These are phyloP conservation scores for Tigriopus californicus DNA, from an alignment of 2,888 invertebrate species.

Conservation along the genomic window DNA sequence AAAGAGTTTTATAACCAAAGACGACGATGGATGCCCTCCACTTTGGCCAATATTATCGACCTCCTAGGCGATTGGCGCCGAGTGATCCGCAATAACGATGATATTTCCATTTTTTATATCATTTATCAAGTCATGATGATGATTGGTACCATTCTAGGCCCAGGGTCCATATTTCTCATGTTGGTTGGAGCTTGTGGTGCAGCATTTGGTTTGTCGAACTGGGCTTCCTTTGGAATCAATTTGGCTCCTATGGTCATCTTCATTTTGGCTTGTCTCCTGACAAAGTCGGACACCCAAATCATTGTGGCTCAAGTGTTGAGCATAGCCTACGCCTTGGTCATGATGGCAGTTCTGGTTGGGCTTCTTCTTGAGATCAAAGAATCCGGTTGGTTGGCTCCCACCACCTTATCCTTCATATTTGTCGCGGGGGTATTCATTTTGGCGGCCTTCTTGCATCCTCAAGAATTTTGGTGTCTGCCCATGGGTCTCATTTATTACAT, in stretches of 20 bases:
- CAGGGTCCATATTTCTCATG: conserved; percentile 31
- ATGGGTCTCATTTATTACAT: conserved; percentile 58
- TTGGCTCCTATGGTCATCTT: conserved; percentile 46
- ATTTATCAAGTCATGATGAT: conserved; percentile 28
- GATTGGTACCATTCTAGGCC: conserved; percentile 33
- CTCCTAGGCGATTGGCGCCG: conserved; percentile 30
- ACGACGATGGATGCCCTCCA: conserved; percentile 38
- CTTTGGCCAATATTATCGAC: conserved; percentile 38
- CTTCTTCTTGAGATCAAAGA: conserved; percentile 20
- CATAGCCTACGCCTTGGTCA: conserved; percentile 26
- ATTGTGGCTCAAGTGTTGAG: conserved; percentile 23
- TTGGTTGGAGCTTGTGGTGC: conserved; percentile 6
- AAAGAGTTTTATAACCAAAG: conserved; percentile 38
- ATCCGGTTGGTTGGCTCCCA: conserved; percentile 52
- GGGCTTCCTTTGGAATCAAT: conserved; percentile 42
- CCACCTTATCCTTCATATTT: conserved; percentile 60
- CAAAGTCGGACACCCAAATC: conserved; percentile 48
- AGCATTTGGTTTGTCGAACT: conserved; percentile 23
- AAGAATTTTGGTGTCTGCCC: conserved; percentile 52
- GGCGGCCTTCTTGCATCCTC: conserved; percentile 50
- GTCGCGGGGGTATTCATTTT: conserved; percentile 41
- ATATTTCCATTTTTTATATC: conserved; percentile 31
- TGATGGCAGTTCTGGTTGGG: conserved; percentile 27
- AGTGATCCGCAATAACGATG: conserved; percentile 33
- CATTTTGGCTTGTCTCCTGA: conserved; percentile 44